Evolutionary conservation across 2,888 invertebrate genomes (phyloP).

Genomic region (Torymus aiolomorphi): DNA sequence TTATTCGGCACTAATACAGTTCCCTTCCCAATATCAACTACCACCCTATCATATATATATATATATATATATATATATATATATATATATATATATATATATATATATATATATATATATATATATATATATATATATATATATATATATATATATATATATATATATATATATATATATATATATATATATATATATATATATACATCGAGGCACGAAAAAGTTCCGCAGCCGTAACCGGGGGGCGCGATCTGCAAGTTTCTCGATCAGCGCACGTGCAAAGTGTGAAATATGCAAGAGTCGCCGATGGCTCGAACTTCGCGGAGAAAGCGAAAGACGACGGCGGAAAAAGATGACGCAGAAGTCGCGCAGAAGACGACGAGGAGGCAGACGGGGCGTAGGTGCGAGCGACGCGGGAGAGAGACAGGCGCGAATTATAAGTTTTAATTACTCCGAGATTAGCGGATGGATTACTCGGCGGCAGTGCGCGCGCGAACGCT

Average conservation of each 20-base stretch:
- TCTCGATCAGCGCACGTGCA: conserved; percentile 62
- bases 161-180: too few relatives aligned
- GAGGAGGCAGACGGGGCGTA: neutral
- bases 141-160: too few relatives aligned
- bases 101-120: too few relatives aligned
- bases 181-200: too few relatives aligned
- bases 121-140: too few relatives aligned
- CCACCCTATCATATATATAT: too few relatives aligned
- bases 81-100: too few relatives aligned
- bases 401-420: neutral
- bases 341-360: neutral
- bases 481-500: conserved; percentile 57
- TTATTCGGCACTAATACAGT: too few relatives aligned
- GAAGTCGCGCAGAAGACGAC: neutral
- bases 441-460: conserved; percentile 73
- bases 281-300: conserved; percentile 69
- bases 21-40: too few relatives aligned
- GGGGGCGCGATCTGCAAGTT: conserved; percentile 8
- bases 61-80: too few relatives aligned
- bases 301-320: conserved; percentile 51
- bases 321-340: neutral
- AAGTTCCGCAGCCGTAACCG: conserved; percentile 34
- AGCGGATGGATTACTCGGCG: conserved; percentile 69
- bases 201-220: neutral
- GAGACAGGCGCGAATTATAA: conserved; percentile 68